phyloP scores from a whole-genome alignment of 1,140 invertebrate genomes.

The Argopecten irradians region DNA sequence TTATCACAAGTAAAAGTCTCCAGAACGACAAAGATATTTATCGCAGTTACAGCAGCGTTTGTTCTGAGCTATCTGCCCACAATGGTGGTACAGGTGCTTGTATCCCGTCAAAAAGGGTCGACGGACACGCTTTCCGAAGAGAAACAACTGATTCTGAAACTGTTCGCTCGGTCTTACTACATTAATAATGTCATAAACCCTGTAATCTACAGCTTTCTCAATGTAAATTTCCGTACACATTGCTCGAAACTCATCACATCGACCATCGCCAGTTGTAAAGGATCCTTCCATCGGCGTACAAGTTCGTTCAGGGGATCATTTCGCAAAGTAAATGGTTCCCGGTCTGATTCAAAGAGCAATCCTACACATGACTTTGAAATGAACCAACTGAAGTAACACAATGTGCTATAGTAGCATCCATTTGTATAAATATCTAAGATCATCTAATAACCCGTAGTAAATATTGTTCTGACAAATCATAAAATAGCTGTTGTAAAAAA shows the following conservation, averaged over 20 bases:
- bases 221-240: conserved; percentile 67
- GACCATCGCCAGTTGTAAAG: conserved; percentile 25
- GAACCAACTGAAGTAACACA: conserved; percentile 26
- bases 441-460: too few relatives aligned
- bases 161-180: conserved; percentile 70
- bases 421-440: too few relatives aligned
- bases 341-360: conserved; percentile 38
- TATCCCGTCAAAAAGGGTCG: conserved; percentile 51
- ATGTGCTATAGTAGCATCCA: not conserved
- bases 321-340: not conserved
- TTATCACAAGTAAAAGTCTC: conserved; percentile 41
- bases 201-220: conserved; percentile 73
- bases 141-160: conserved; percentile 55
- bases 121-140: conserved; percentile 40
- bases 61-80: conserved; percentile 65
- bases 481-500: too few relatives aligned
- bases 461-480: too few relatives aligned
- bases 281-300: not conserved
- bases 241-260: conserved; percentile 17
- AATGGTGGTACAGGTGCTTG: conserved; percentile 60
- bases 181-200: conserved; percentile 73
- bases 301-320: conserved; percentile 27
- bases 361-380: conserved; percentile 41
- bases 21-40: conserved; percentile 64
- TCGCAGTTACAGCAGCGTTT: conserved; percentile 66